Conservation (phyloP, 2,888 invertebrate genomes). For the Chymomyza amoena region DNA sequence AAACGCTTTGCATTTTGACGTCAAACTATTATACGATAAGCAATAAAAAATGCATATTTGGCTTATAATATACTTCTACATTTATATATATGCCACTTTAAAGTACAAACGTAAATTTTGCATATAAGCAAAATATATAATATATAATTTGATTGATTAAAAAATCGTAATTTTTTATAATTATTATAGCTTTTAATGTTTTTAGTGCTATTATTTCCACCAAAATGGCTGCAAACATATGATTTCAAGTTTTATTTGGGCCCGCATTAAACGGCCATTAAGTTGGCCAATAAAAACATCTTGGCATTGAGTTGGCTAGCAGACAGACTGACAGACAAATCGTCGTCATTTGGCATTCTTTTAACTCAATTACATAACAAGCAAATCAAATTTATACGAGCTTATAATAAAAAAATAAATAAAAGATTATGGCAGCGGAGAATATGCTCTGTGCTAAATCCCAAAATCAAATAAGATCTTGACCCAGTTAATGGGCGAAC, state of each 20-base stretch:
- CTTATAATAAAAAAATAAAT: not conserved
- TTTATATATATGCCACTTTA: too few relatives aligned
- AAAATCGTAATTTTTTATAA: constrained; percentile 30
- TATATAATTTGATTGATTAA: not conserved
- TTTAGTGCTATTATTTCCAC: not conserved
- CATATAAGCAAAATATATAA: not conserved
- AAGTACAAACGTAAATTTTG: too few relatives aligned
- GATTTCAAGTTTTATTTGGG: constrained; percentile 23
- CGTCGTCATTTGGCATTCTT: constrained; percentile 29
- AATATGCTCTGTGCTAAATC: constrained; percentile 5
- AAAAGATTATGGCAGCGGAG: not conserved
- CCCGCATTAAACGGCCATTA: constrained; percentile 47
- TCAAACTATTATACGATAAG: constrained; percentile 25
- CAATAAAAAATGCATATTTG: constrained; percentile 1
- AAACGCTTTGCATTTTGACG: constrained; percentile 20
- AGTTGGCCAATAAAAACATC: constrained; percentile 30
- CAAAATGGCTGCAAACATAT: not conserved
- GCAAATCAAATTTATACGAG: not conserved
- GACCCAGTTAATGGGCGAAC: constrained; percentile 28
- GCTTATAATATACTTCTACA: not conserved
- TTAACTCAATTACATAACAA: constrained; percentile 4
- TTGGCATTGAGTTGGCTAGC: constrained; percentile 40
- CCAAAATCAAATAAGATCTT: constrained; percentile 25
- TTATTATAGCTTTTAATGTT: constrained; percentile 5
- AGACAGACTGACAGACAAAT: not conserved